Base-by-base conservation (phyloP, 2,797 vertebrate species). In the Danio albolineatus region DNA sequence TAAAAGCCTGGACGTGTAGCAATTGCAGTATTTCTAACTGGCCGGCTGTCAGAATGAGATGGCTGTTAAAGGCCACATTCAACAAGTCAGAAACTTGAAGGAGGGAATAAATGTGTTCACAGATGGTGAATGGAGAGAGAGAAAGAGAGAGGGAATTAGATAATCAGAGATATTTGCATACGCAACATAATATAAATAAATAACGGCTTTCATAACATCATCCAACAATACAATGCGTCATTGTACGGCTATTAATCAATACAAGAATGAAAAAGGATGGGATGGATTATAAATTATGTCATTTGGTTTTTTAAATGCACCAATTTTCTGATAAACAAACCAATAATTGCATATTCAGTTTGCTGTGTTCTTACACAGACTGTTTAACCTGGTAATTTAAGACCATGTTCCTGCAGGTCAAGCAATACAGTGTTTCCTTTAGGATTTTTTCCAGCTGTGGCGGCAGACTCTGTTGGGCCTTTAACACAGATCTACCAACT, bases 21-120 rank as follows among this genome's bases (percentile, higher is more conserved):
- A 61, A 79, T 72, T 62, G 77, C 57, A 72, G 67, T 78, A 77
- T 79, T 79, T 79, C 77, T 79, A 79, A 79, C 77, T 72, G 67
- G 19, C 48, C 67, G 44, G 67, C 67, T 79, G 77, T 79, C 70
- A 69, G 71, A 75, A 4, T 53, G 19, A 74, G 64, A 80, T 72
- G 77, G 77, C 57, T 71, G 67, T 70, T 72, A 79, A 79, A 79
- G 67, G 67, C 73, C 59, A 76, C 73, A 54, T 76, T 75, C 73
- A 76, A 76, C 67, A 43, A 61, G 67, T 62, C 39, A 54, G 36
- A 71, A 71, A 51, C 53, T 66, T 57, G 62, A 59, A 48, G 9
- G 71, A 76, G 60, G 56, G 39, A 73, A 60, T 48, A 16, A 76
- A 41, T 65, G 80, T 64, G 61, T 38, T 74, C 44, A 17, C 28